Percentiles rank a stretch among this genome's conserved stretches.
These are phyloP conservation scores for Quadroppia sp. DNA, from an alignment of 2,888 invertebrate genomes.

Conservation along the genomic window DNA sequence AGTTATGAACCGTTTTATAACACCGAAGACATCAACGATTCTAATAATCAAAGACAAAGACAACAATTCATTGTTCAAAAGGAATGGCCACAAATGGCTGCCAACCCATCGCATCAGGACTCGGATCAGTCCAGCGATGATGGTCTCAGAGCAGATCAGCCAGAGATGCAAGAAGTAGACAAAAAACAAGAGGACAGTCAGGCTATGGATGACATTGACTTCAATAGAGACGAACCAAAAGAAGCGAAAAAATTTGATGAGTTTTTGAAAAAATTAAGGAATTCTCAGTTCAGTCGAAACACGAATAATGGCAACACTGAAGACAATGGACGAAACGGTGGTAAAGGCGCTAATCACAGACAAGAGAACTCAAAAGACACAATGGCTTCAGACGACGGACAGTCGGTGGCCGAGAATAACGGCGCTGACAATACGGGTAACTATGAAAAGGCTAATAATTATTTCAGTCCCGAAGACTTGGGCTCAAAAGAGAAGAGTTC, in stretches of 20 bases:
- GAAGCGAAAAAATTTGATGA: neutral
- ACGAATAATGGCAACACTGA: neutral
- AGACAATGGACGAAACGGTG: neutral
- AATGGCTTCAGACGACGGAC: neutral
- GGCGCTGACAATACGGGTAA: neutral
- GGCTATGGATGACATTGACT: neutral
- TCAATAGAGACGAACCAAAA: neutral
- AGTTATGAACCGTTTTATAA: neutral
- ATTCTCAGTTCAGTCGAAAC: neutral
- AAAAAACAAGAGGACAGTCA: neutral
- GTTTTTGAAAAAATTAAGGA: slow-evolving; percentile 17
- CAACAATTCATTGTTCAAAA: neutral
- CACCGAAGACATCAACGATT: neutral
- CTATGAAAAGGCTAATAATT: neutral
- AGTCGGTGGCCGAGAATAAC: neutral
- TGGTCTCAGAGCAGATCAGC: too few species aligned
- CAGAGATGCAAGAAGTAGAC: too few species aligned
- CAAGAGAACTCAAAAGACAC: neutral
- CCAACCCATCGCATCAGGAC: slow-evolving; percentile 1
- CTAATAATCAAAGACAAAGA: neutral
- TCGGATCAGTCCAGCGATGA: neutral
- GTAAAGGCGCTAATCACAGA: neutral
- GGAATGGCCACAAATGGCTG: neutral
- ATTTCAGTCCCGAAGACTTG: neutral
- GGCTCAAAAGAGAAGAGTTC: neutral